Evolutionary conservation across 2,113 vertebrate species (phyloP).

Genomic region (Equus przewalskii): DNA sequence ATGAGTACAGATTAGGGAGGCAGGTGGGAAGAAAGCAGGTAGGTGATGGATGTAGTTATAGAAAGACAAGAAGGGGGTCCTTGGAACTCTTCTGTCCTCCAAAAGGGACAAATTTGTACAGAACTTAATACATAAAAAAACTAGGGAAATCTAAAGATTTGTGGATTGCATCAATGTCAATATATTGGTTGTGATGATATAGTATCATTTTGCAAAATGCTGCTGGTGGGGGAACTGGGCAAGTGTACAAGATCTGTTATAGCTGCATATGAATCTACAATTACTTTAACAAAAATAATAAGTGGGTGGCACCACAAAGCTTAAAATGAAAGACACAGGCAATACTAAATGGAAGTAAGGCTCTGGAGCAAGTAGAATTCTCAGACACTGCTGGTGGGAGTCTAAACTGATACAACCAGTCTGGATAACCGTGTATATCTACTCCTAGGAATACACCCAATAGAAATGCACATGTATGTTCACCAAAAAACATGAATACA

Average conservation of each 20-base stretch:
- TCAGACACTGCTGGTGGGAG: background rate
- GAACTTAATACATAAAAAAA: background rate
- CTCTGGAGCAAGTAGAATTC: conserved; percentile 1
- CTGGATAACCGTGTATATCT: background rate
- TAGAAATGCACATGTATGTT: background rate
- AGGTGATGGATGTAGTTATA: background rate
- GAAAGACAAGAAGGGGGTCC: background rate
- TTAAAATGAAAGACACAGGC: background rate
- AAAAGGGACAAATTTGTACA: background rate
- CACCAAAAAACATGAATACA: background rate
- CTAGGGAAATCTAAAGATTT: background rate
- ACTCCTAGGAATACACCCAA: background rate
- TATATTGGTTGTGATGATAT: background rate
- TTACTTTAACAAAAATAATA: background rate
- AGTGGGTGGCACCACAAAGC: background rate
- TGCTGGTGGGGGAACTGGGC: background rate
- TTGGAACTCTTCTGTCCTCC: background rate
- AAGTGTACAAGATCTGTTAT: background rate
- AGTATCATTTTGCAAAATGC: background rate
- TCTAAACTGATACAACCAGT: background rate
- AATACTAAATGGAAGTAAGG: background rate
- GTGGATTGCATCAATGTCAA: background rate
- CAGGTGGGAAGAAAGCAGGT: background rate
- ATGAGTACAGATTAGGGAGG: background rate
- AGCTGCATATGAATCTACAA: background rate